Evolutionary conservation across 2,113 vertebrate genomes (phyloP), one percentile per base, ranked within the genome.

Genomic region (Rostratula benghalensis): DNA sequence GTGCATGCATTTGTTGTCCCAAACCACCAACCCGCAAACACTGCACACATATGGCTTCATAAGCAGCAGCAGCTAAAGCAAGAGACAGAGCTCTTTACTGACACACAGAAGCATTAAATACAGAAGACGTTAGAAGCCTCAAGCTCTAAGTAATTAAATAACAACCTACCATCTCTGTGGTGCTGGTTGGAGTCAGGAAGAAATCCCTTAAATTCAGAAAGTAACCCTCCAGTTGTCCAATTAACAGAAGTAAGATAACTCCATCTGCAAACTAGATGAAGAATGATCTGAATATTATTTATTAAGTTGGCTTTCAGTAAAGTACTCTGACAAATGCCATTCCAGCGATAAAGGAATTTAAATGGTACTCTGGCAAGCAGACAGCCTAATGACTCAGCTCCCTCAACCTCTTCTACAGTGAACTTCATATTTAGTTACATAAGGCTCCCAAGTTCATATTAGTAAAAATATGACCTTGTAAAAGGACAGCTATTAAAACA

Each of bases 151-250:
- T 20, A 59, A 43, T 82, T 46, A 31, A 31, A 61, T 11, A 69
- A 33, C 10, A 89, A 87, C 97, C 90, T 88, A 99, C 99, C 99
- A 98, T 99, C 95, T 99, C 98, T 0, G 84, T 83, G 8, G 96
- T 93, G 89, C 90, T 98, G 89, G 84, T 90, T 10, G 99, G 99
- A 19, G 96, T 99, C 94, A 99, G 97, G 94, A 97, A 98, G 96
- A 99, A 99, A 45, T 98, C 95, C 85, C 92, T 97, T 28, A 99
- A 95, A 33, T 99, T 98, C 94, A 99, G 87, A 95, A 99, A 99
- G 97, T 98, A 99, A 35, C 98, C 99, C 56, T 98, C 98, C 67
- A 99, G 96, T 74, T 99, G 99, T 95, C 99, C 99, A 22, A 99
- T 99, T 94, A 99, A 96, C 97, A 99, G 93, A 46, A 99, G 98